Evolutionary conservation across 53 echinoderm and acorn worm species (phyloP).

Genomic region (Paracentrotus lividus): DNA sequence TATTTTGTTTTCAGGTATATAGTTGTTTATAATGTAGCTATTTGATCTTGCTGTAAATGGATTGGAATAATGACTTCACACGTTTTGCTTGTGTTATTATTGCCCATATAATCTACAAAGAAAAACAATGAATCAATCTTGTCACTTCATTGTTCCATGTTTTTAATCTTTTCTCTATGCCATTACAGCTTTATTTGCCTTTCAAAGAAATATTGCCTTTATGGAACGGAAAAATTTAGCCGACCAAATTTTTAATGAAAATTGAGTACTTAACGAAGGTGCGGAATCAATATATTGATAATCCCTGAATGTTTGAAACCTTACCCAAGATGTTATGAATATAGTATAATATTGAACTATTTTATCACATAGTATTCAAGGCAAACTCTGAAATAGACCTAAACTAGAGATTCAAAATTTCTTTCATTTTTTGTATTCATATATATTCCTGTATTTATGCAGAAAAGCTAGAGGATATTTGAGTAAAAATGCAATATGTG

Average conservation of each 20-base stretch:
- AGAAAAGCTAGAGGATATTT: not conserved
- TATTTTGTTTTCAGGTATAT: conserved; percentile 44
- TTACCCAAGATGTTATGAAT: not conserved
- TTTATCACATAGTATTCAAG: not conserved
- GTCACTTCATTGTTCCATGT: conserved; percentile 17
- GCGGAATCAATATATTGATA: too few species aligned
- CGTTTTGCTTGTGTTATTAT: conserved; percentile 44
- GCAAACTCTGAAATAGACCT: conserved; percentile 28
- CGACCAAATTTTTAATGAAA: not conserved
- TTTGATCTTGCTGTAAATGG: conserved; percentile 54
- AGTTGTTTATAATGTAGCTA: conserved; percentile 50
- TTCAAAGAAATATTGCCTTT: conserved; percentile 28
- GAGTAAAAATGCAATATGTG: too few species aligned
- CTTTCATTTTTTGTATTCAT: conserved; percentile 18
- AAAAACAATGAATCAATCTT: not conserved
- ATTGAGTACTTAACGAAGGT: not conserved
- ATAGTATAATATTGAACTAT: not conserved
- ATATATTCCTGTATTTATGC: not conserved
- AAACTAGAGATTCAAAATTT: conserved; percentile 17
- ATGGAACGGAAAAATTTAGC: not conserved
- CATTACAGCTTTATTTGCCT: conserved; percentile 33
- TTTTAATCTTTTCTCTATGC: conserved; percentile 8
- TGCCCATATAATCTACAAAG: not conserved
- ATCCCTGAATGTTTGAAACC: not conserved
- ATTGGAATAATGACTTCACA: not conserved